Base-by-base conservation (phyloP, 2,797 vertebrate species). In the Phalanger gymnotis region DNA sequence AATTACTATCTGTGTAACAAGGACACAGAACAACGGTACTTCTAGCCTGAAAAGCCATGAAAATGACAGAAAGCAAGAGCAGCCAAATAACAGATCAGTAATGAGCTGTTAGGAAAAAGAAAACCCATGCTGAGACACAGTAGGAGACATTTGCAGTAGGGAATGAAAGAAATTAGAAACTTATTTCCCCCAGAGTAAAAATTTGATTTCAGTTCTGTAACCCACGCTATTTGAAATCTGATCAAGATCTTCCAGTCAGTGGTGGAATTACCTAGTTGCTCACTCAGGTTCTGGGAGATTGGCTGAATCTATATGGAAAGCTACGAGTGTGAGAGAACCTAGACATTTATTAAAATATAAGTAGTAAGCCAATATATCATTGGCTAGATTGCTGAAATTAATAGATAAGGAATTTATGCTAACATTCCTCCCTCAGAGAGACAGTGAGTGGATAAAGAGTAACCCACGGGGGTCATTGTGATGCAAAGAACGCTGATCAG, bases 61-160 rank as follows among this genome's bases (percentile, higher is more conserved):
- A 92, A 54, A 93, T 25, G 53, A 6, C 1, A 47, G 96, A 97
- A 55, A 96, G 91, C 31, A 96, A 87, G 90, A 97, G 81, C 0
- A 6, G 53, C 52, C 90, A 95, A 96, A 93, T 34, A 97, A 95
- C 11, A 53, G 73, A 40, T 3, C 19, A 90, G 54, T 25, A 98
- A 96, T 57, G 66, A 98, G 89, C 95, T 91, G n/a, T 51, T 91
- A 96, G 89, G 90, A 95, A 96, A 97, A 95, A 94, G 90, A 95
- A 96, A 97, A 94, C 93, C 56, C 81, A 92, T 40, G 53, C 54
- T 40, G 81, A 94, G 98, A 97, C 93, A 54, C 61, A 53, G 27
- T 51, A 61, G 53, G 95, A 93, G 90, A 52, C 56, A 94, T 95
- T 97, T 96, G 94, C 40, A 0, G 1, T 90, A 96, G 4, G 51